Evolutionary conservation across 2,888 invertebrate genomes (phyloP), one percentile per base, ranked within the genome.

Genomic region (Melolontha melolontha): DNA sequence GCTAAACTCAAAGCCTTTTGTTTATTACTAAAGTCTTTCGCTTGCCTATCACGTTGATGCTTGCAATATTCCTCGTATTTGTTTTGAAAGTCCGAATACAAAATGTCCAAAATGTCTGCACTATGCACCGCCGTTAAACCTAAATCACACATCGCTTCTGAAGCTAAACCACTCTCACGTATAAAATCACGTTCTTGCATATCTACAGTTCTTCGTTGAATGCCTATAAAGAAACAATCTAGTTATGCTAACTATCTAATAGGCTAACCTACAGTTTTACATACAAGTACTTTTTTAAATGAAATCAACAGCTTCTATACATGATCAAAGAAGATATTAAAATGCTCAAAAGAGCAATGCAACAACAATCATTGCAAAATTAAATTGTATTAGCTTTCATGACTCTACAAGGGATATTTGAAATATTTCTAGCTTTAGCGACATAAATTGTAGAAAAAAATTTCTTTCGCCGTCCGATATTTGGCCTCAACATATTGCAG

Each of bases 51-150:
- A 8, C 89, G 85, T 80, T 91, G 89, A 76, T 90, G 88, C 72
- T 91, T 89, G 65, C 93, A 89, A 81, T 92, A 94, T 79, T 97
- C 97, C 82, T 96, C 94, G 80, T 96, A 98, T 79, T 97, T 97
- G 70, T 93, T 93, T 50, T 95, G 95, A 83, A 97, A 98, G 84
- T 98, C 98, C 39, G 92, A 90, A 74, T 93, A 90, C 96, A 98
- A 96, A 66, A 98, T 92, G 80, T 98, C 98, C 74, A 97, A 86
- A 55, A 98, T 95, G 82, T 98, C 98, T 55, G 95, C 93, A 70
- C 94, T 95, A 77, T 91, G 91, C 5, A 98, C 91, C 0, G 97
- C 97, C 1, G 97, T 97, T 73, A 97, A 85, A 72, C 95, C 97
- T 78, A 97, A 88, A 84, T 97, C 97, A 83, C 96, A 96, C 85